phyloP scores from a whole-genome alignment of 1,140 invertebrate species.

The Drosophila aff. region DNA sequence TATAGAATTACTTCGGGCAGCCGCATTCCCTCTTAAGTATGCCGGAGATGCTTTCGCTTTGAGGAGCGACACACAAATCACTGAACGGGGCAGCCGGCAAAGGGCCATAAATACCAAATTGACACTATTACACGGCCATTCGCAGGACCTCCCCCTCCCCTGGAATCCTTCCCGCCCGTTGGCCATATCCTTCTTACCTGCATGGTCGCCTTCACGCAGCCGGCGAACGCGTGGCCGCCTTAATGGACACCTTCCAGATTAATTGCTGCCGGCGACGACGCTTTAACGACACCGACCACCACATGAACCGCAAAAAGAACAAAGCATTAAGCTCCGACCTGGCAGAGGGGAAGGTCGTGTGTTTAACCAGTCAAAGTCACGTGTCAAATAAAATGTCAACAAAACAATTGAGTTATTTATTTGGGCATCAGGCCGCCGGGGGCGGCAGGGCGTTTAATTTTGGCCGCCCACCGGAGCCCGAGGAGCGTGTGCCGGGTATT shows the following conservation, averaged over 20 bases:
- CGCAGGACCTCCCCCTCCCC: constrained; percentile 5
- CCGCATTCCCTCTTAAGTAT: background rate
- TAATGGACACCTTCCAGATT: constrained; percentile 83
- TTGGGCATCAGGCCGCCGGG: constrained; percentile 54
- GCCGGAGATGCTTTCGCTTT: constrained; percentile 4
- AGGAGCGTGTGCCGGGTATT: constrained; percentile 72
- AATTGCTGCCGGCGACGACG: constrained; percentile 63
- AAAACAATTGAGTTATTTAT: constrained; percentile 84
- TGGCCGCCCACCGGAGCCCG: constrained; percentile 33
- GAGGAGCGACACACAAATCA: constrained; percentile 65
- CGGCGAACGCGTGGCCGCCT: constrained; percentile 66
- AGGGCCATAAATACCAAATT: constrained; percentile 77
- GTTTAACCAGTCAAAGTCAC: constrained; percentile 82
- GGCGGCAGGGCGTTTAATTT: constrained; percentile 71
- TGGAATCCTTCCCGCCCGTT: constrained; percentile 1
- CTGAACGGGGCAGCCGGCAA: constrained; percentile 44
- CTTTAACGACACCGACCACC: constrained; percentile 51
- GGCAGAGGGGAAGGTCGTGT: constrained; percentile 35
- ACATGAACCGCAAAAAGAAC: constrained; percentile 84
- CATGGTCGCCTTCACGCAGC: constrained; percentile 50
- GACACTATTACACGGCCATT: constrained; percentile 74
- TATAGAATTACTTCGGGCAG: background rate
- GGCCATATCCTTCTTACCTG: constrained; percentile 17
- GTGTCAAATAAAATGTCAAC: constrained; percentile 83
- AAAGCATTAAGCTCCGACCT: constrained; percentile 66